Evolutionary conservation across 2,888 invertebrate genomes (phyloP), one percentile per base, ranked within the genome.

Genomic region (Himalopsyche tibetana): DNA sequence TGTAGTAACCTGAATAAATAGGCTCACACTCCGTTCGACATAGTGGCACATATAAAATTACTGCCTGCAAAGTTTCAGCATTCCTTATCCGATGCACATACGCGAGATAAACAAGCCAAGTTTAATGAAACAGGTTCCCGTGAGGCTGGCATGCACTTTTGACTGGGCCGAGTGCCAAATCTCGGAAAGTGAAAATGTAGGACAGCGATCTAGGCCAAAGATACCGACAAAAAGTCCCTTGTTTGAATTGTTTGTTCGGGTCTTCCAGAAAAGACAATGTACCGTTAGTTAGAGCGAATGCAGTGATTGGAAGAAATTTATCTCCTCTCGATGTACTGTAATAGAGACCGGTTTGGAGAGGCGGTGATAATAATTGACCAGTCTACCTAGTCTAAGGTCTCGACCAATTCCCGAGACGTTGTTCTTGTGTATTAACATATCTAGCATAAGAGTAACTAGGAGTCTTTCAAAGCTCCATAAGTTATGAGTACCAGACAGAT

Each of bases 141-240:
- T 40, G 38, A 17, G 80, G 40, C 80, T n/a, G 17, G 45, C 80
- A 40, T 80, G 80, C 42, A 80, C 45, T 51, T 42, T 51, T 45
- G 80, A 42, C 80, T 80, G 80, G 74, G 74, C 42, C 85, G 55
- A 82, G 79, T 79, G 85, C 83, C 82, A 82, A 85, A 83, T 69
- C 79, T 84, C 85, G 87, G 51, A 87, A 88, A 88, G 87, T 88
- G 87, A 88, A 86, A 88, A 88, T 88, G 86, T 83, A 81, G 87
- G 74, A 42, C 86, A 82, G 63, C 51, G 81, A 88, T 85, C 87
- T 86, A 85, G 81, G 74, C 79, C 69, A 80, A 55, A 69, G 83
- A 56, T 56, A 15, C 15, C 12, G 36, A 74, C 28, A 74, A 74
- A 36, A 74, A 74, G 19, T 36, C 74, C 74, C 38, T 38, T 36